Evolutionary conservation across 2,797 vertebrate genomes (phyloP).

Genomic region (Varecia variegata): DNA sequence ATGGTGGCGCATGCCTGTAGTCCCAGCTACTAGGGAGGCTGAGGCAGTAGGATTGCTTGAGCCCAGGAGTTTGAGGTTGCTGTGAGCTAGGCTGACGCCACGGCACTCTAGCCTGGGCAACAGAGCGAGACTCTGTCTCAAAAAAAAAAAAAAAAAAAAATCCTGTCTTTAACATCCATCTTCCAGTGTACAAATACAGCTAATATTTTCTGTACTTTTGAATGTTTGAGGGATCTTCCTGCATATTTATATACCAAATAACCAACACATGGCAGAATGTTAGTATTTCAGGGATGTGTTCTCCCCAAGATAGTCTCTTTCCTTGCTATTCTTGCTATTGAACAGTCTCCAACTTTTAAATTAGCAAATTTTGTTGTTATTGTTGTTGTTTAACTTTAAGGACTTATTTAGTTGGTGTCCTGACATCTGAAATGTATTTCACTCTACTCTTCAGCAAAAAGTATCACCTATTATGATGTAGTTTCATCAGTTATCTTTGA

Average conservation of each 20-base stretch:
- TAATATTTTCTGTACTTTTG: background rate
- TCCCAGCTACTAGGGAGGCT: too few species aligned
- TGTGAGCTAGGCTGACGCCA: too few species aligned
- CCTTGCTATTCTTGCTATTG: background rate
- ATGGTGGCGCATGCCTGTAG: too few species aligned
- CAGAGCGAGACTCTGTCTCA: too few species aligned
- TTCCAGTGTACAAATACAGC: background rate
- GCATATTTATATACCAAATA: background rate
- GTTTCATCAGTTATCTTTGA: constrained; percentile 4
- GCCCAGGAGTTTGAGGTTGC: too few species aligned
- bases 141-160: too few species aligned
- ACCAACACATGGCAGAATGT: background rate
- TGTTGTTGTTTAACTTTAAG: background rate
- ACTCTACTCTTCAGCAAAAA: background rate
- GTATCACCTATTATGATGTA: background rate
- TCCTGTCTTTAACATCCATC: background rate
- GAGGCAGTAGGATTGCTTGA: too few species aligned
- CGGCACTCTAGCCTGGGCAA: too few species aligned
- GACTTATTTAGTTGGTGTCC: background rate
- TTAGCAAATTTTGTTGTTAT: background rate
- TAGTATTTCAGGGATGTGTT: background rate
- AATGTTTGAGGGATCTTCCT: background rate
- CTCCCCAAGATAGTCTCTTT: background rate
- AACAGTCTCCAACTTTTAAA: background rate
- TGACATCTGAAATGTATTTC: background rate